Base-by-base conservation (phyloP, 2,888 invertebrate genomes). In the Acronicta leporina region DNA sequence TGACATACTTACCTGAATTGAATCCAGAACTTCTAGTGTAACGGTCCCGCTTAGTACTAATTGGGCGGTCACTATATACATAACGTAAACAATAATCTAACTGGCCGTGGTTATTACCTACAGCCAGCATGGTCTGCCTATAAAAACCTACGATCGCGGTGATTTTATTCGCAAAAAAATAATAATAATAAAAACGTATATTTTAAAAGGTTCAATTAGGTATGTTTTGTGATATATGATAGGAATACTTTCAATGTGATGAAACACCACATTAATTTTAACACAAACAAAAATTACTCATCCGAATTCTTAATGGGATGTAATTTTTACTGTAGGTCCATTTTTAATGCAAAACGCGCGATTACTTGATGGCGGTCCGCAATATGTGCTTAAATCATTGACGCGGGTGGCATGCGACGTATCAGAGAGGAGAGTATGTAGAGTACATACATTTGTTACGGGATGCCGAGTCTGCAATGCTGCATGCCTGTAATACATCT, bases 401-500 rank as follows among this genome's bases (percentile, higher is more conserved):
- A 75, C 62, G 52, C 52, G 49, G 52, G 60, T 42, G 55, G 59
- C 41, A 55, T 46, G 62, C 70, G 62, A 63, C 69, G 70, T 63
- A 64, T 70, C 71, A 67, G 48, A 47, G 63, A 40, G 57, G 50
- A 46, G 55, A 60, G 62, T 47, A 63, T 41, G 49, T 42, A 49
- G 49, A 33, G 52, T 49, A 74, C 53, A 67, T 67, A 71, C 79
- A 75, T 75, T 78, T 78, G 75, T 70, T 71, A 75, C 52, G 25
- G 63, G 55, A 70, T 70, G 58, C 63, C 55, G 69, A 66, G 69
- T 54, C 63, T 64, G 61, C 72, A 72, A 67, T 57, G 68, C 66
- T 64, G 67, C 67, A 66, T 68, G 68, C 63, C 61, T 57, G 71
- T 73, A 79, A 80, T 82, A 82, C 78, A 73, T 82, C 77, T 77